Base-by-base conservation (phyloP, 2,113 vertebrate species). In the Arenaria interpres region DNA sequence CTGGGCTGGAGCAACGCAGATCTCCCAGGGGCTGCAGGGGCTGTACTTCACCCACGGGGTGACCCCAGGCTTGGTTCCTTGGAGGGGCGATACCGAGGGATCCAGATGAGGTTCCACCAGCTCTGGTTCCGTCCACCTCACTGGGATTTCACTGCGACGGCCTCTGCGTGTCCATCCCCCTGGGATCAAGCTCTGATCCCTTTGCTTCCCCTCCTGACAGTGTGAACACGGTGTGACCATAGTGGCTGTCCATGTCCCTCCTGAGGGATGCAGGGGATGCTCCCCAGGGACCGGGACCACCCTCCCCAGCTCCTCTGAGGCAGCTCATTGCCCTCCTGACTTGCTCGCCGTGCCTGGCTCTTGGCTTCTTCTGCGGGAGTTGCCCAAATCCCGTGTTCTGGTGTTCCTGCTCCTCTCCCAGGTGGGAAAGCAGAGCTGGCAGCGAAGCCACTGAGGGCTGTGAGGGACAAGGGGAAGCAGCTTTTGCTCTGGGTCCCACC, bases 251-350 rank as follows among this genome's bases (percentile, higher is more conserved):
- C 4, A 0, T 8, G 21, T 35, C 28, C 8, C 28, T 51, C 66
- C 72, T 1, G 1, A 10, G 23, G 74, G 53, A 37, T 1, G 1
- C 32, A 45, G 32, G 33, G 33, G 28, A 57, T 45, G 54, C 27
- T 85, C 28, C 45, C 43, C 22, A 28, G 33, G 33, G 16, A 30
- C 28, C 1, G 4, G 33, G 13, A 6, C 45, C 0, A 1, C 23
- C 50, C n/a, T 71, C 5, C 28, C 15, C 21, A 37, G 33, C 45
- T 80, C 30, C 74, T 73, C 45, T 1, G 3, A 19, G 27, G 57
- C 22, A 59, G 28, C 3, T 3, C 39, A 12, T 59, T 4, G 1
- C 15, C 14, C 18, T 64, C 20, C 63, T 0, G 0, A 9, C 27
- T 72, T n/a, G 15, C 18, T 71, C 1, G 1, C 32, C 1, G 0